Evolutionary conservation across 2,113 vertebrate species (phyloP).

Genomic region (Sinocyclocheilus anophthalmus): DNA sequence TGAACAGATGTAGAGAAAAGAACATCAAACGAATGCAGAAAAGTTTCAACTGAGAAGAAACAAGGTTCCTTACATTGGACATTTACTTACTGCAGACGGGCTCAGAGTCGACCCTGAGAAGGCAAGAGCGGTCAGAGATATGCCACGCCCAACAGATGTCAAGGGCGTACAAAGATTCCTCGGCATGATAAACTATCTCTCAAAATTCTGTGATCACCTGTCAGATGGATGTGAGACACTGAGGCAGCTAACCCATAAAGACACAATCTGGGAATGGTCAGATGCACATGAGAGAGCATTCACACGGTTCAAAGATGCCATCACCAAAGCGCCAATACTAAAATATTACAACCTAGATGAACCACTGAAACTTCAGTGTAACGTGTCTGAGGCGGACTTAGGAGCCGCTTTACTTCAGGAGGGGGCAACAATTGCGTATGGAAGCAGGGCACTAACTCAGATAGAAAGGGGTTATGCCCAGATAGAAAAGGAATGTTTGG

Average conservation of each 20-base stretch:
- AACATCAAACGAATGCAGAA: conserved; percentile 43
- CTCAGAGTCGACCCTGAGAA: conserved; percentile 36
- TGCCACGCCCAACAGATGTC: conserved; percentile 19
- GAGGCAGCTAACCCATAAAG: conserved; percentile 39
- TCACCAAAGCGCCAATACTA: not conserved
- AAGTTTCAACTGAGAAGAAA: conserved; percentile 35
- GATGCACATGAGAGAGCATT: not conserved
- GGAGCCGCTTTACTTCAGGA: not conserved
- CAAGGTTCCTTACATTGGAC: conserved; percentile 39
- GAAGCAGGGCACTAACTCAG: not conserved
- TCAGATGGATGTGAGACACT: conserved; percentile 47
- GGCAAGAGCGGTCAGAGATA: conserved; percentile 32
- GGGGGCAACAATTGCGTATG: not conserved
- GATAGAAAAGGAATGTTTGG: not conserved
- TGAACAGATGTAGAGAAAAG: conserved; percentile 4
- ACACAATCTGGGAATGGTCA: conserved; percentile 25
- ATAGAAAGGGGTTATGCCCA: conserved; percentile 10
- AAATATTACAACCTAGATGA: not conserved
- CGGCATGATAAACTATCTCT: conserved; percentile 43
- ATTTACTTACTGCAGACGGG: conserved; percentile 22
- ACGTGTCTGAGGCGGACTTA: not conserved
- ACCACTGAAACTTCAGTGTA: not conserved
- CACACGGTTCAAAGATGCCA: not conserved
- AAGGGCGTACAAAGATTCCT: conserved; percentile 42
- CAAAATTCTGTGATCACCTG: conserved; percentile 44